Evolutionary conservation across 2,888 invertebrate genomes (phyloP), one percentile per base, ranked within the genome.

Genomic region (Mesorhabditis belari): DNA sequence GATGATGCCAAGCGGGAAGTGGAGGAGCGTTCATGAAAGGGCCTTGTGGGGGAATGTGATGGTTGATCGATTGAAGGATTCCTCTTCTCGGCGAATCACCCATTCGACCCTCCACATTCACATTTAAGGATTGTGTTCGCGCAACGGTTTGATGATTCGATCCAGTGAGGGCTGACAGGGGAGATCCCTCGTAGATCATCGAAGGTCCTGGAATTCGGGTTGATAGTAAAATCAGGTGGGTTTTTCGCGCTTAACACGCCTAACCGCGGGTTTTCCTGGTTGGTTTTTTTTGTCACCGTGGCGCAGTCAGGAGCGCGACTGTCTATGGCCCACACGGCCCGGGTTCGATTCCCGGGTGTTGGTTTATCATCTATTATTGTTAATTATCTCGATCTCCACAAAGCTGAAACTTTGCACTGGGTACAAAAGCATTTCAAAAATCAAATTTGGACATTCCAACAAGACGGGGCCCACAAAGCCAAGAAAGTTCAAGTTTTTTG

Each of bases 141-240:
- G 54, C 60, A 21, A 63, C 54, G 44, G 49, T 27, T 23, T 26
- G 57, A 49, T 59, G 64, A 19, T n/a, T 21, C 44, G 19, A 53
- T 2, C 23, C 55, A 24, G 55, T 58, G 53, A 54, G 59, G 19
- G 57, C 27, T 4, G 58, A 24, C n/a, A 59, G 53, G 23, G 63
- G 63, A n/a, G 61, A 65, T 56, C 56, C 69, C 67, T 73, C 76
- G 54, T 71, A 71, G 55, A 70, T 65, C 70, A 76, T 70, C 44
- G 76, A 76, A 24, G 74, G 68, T 12, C 73, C 74, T 68, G 64
- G 35, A 65, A 54, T 3, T 24, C 29, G n/a, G 5, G n/a, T 12
- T n/a, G 60, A 28, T 17, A 17, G 19, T 17, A 25, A 28, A 12
- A 52, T n/a, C 52, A n/a, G 17, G n/a, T 19, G 12, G 21, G 12